Conservation (phyloP, 2,797 vertebrate genomes). For the Epinephelus awoara region DNA sequence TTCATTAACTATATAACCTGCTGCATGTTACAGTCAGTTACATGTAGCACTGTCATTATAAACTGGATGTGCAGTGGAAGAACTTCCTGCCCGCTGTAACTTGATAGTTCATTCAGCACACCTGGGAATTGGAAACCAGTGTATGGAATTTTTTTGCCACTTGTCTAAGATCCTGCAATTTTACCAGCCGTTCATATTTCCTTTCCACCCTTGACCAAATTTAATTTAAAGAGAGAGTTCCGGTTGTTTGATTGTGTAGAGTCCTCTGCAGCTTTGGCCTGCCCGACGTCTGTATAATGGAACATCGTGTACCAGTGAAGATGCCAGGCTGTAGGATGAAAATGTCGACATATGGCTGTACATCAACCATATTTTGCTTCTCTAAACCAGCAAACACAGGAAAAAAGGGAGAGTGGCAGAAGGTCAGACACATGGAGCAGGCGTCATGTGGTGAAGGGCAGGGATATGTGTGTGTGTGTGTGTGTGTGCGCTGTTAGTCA, state of each 20-base stretch:
- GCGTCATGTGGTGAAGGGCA: conserved; percentile 34
- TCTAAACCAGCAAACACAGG: conserved; percentile 32
- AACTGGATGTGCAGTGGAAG: no score
- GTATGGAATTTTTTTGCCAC: neutral
- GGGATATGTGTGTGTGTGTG: conserved; percentile 23
- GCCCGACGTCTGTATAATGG: conserved; percentile 1
- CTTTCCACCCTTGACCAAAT: neutral
- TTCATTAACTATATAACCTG: no score
- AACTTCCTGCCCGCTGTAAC: neutral
- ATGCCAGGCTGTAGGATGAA: conserved; percentile 39
- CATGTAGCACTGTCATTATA: no score
- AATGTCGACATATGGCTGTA: conserved; percentile 50
- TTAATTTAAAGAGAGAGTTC: conserved; percentile 20
- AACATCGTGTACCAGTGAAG: conserved; percentile 26
- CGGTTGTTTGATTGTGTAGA: conserved; percentile 11
- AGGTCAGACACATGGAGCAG: conserved; percentile 61
- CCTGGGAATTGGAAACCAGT: neutral
- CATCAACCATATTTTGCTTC: conserved; percentile 35
- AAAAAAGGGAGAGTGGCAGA: conserved; percentile 52
- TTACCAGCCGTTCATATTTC: neutral
- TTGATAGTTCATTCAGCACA: neutral
- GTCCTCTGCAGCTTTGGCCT: conserved; percentile 24
- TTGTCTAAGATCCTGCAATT: neutral
- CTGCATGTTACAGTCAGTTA: no score
- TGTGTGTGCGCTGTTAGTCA: neutral